A percentile compares a stretch with the other conserved stretches of the same genome.
These are phyloP conservation scores for Lampropteryx suffumata DNA, from an alignment of 2,888 invertebrate genomes.

Conservation along the genomic window DNA sequence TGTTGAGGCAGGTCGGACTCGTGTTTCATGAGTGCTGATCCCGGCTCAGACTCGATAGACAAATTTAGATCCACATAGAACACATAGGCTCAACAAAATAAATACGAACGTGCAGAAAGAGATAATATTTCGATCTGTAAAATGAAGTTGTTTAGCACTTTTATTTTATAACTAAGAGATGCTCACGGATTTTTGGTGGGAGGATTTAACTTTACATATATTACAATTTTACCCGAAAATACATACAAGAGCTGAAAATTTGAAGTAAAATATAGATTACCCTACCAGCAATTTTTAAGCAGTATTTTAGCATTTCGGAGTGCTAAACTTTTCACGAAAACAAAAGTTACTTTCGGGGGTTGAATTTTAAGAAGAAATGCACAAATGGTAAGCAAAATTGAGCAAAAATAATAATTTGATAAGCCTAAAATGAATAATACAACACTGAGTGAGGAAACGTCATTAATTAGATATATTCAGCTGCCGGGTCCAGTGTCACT, in stretches of 20 bases:
- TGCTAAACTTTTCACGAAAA: too few species aligned
- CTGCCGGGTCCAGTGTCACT: constrained; percentile 44
- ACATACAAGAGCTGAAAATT: too few species aligned
- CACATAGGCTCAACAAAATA: background rate
- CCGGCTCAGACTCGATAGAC: constrained; percentile 13
- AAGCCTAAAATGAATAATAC: constrained; percentile 3
- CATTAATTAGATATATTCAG: constrained; percentile 49
- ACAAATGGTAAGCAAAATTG: background rate
- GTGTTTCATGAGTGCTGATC: constrained; percentile 41
- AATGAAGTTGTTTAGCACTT: too few species aligned
- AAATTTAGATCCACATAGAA: background rate
- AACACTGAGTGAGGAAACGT: constrained; percentile 36
- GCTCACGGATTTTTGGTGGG: too few species aligned
- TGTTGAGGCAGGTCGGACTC: constrained; percentile 74
- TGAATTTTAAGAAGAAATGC: background rate
- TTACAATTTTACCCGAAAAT: too few species aligned
- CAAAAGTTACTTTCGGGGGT: background rate
- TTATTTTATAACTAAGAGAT: too few species aligned
- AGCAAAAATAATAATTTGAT: background rate
- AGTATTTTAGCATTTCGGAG: too few species aligned
- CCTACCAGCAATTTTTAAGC: too few species aligned
- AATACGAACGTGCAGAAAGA: background rate
- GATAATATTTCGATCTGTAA: too few species aligned
- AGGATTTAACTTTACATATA: too few species aligned
- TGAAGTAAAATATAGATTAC: too few species aligned